Conservation (phyloP, 2,888 invertebrate genomes). For the Endomychus coccineus region DNA sequence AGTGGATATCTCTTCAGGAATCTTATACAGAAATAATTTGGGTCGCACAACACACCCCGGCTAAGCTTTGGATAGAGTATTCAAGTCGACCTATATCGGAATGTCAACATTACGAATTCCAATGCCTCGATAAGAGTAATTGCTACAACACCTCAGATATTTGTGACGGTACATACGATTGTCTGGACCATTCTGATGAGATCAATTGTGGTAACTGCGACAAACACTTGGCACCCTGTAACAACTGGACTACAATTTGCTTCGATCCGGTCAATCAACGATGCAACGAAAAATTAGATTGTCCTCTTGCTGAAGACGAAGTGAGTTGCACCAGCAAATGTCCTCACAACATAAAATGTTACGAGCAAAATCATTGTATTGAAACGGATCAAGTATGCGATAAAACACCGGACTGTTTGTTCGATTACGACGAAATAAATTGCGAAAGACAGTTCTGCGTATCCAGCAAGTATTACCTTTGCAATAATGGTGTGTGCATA, state of each 20-base stretch:
- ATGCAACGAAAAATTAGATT: constrained; percentile 21
- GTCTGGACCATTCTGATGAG: constrained; percentile 25
- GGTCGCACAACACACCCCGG: constrained; percentile 3
- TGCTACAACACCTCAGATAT: constrained; percentile 18
- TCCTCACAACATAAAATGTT: constrained; percentile 17
- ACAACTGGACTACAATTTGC: constrained; percentile 10
- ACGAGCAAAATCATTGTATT: constrained; percentile 22
- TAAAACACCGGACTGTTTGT: constrained; percentile 20
- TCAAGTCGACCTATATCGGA: constrained; percentile 11
- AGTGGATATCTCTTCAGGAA: constrained; percentile 5
- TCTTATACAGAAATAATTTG: not conserved
- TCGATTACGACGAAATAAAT: constrained; percentile 25
- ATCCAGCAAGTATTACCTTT: constrained; percentile 21
- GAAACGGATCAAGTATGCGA: constrained; percentile 22
- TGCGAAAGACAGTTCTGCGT: constrained; percentile 23
- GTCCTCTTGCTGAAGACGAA: constrained; percentile 25
- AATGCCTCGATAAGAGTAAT: constrained; percentile 18
- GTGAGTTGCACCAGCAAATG: constrained; percentile 19
- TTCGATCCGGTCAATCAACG: constrained; percentile 18
- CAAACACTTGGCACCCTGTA: constrained; percentile 16
- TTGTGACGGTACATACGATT: constrained; percentile 22
- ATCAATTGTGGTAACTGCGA: constrained; percentile 21
- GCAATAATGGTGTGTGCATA: constrained; percentile 25
- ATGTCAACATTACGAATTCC: constrained; percentile 17
- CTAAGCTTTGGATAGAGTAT: constrained; percentile 13